phyloP scores from a whole-genome alignment of 2,113 vertebrate genomes.

The Porphyrio hochstetteri region DNA sequence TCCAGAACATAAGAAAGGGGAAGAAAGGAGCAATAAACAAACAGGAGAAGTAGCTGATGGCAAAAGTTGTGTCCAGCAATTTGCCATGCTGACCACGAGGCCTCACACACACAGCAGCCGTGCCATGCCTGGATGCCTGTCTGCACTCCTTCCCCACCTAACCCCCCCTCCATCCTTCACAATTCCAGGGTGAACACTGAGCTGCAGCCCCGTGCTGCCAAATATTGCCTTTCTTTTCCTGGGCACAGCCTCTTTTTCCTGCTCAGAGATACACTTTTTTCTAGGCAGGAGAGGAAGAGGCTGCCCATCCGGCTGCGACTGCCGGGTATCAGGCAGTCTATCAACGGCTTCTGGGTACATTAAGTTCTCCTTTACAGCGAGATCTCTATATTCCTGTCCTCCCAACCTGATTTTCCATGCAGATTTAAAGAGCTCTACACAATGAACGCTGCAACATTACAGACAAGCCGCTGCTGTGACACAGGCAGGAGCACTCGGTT shows the following conservation, averaged over 20 bases:
- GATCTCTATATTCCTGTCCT: neutral
- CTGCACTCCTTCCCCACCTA: rapidly evolving
- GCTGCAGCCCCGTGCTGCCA: rapidly evolving
- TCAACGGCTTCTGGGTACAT: conserved; percentile 33
- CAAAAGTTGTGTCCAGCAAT: neutral
- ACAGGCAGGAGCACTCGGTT: neutral
- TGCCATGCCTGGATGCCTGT: rapidly evolving
- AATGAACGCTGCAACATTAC: neutral
- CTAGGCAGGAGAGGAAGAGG: neutral
- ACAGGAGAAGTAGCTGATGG: neutral
- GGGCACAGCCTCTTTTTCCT: neutral
- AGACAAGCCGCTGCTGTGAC: neutral
- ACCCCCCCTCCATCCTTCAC: neutral
- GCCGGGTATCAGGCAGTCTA: neutral
- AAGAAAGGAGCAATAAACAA: neutral
- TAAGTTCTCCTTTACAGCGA: neutral
- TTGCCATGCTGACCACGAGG: conserved; percentile 29
- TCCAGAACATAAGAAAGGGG: neutral
- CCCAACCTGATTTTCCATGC: conserved; percentile 3
- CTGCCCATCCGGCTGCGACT: neutral
- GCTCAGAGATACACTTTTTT: neutral
- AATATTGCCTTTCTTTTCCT: neutral
- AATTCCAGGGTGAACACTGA: rapidly evolving
- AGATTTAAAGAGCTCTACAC: conserved; percentile 22
- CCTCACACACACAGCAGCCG: neutral